Percentiles rank a stretch among this genome's conserved stretches.
Evolutionary conservation across 2,888 invertebrate species (phyloP).

Genomic region (Spatulosminthurus flaviceps): DNA sequence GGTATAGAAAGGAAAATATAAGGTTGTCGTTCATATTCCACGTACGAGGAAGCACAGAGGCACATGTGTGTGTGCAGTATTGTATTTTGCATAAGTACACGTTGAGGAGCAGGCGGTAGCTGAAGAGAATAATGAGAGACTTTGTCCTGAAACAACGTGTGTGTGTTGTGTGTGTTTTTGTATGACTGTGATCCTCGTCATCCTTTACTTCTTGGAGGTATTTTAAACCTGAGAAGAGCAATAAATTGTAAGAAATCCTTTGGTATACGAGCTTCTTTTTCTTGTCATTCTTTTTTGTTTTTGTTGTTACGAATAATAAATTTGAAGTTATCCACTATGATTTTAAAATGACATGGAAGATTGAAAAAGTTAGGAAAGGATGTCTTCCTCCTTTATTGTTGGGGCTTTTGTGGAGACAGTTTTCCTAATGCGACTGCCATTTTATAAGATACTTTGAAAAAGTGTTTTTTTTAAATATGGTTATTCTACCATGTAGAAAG

Average conservation of each 20-base stretch:
- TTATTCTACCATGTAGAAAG: too few species aligned
- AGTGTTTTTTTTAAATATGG: too few species aligned
- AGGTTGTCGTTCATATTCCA: too few species aligned
- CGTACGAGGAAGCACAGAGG: too few species aligned
- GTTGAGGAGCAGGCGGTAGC: too few species aligned
- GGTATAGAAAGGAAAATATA: too few species aligned
- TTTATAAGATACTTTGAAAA: too few species aligned
- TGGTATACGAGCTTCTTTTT: too few species aligned
- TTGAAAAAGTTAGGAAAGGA: not conserved
- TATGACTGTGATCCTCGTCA: not conserved
- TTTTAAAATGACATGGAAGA: slow-evolving; percentile 8
- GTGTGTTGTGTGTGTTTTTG: not conserved
- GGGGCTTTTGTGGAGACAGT: not conserved
- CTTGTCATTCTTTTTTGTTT: too few species aligned
- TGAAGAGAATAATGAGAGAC: slow-evolving; percentile 5
- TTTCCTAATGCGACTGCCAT: too few species aligned
- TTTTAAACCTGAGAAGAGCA: slow-evolving; percentile 10
- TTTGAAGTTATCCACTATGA: slow-evolving; percentile 3
- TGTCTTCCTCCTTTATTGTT: not conserved
- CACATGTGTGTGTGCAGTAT: too few species aligned
- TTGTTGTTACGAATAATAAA: not conserved
- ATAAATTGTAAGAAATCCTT: not conserved
- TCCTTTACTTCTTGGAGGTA: not conserved
- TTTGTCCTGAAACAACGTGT: not conserved
- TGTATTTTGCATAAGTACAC: too few species aligned